Base-by-base conservation (phyloP, 2,113 vertebrate species). In the Chaetops frenatus region DNA sequence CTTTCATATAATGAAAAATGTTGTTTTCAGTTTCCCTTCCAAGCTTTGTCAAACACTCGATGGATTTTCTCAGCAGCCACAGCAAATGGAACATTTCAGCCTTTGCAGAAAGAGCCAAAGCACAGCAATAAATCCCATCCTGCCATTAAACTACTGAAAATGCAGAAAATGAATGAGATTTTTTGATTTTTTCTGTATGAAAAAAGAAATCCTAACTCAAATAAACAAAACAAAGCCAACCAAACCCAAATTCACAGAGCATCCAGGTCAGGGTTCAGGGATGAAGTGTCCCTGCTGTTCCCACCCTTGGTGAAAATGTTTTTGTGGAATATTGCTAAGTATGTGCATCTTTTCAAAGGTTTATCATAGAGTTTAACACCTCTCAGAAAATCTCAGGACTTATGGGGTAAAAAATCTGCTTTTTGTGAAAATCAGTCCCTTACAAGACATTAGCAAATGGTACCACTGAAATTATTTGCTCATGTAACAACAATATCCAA, bases 401-500 rank as follows among this genome's bases (percentile, higher is more conserved):
- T n/a, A 3, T 0, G 9, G 35, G 50, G n/a, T 20, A 47, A 61
- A 8, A 47, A 53, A 42, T 51, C 56, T 38, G 17, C 17, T 82
- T 42, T 61, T 42, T 28, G 20, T 20, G 67, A 27, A 27, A 42
- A 61, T 5, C 23, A 36, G 4, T 6, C 53, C 24, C 16, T 80
- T 21, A 10, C 3, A 28, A 48, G n/a, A 3, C 7, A 8, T 1
- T 2, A 7, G 40, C 8, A 47, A 72, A 61, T 2, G 31, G 9
- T 0, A 7, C 20, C 38, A 12, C 33, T 35, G 20, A 7, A 60
- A 58, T 33, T 2, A 57, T 40, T 81, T 6, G 6, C 40, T 62
- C 15, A 1, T 5, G 0, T 12, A 25, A 53, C 21, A 47, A 27
- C 20, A 51, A 6, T 1, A 23, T 1, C 20, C 10, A 45, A 23